These are phyloP conservation scores for Synergus laeviventris DNA, from an alignment of 2,888 invertebrate species.

Conservation along the genomic window DNA sequence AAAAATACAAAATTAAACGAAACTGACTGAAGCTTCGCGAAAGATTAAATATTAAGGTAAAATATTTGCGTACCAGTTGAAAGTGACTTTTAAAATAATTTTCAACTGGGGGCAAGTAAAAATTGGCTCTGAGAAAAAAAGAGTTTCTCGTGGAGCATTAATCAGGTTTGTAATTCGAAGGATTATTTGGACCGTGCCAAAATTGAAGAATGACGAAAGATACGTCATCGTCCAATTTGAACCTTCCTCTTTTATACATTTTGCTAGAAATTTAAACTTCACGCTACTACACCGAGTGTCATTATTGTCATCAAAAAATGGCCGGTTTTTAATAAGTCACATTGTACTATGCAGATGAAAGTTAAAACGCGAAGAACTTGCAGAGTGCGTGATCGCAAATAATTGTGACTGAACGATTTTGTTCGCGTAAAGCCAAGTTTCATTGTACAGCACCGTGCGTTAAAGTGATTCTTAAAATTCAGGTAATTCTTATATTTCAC, in stretches of 20 bases:
- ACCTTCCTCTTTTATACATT: conserved; percentile 31
- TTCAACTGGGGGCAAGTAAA: neutral
- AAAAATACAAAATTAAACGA: conserved; percentile 24
- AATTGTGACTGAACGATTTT: conserved; percentile 31
- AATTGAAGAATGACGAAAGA: conserved; percentile 23
- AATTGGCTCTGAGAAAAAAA: neutral
- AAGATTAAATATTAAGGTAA: conserved; percentile 7
- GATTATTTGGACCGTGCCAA: conserved; percentile 36
- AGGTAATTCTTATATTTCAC: conserved; percentile 16
- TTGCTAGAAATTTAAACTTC: conserved; percentile 13
- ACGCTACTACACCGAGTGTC: neutral
- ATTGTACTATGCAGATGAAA: conserved; percentile 21
- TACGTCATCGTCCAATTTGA: conserved; percentile 16
- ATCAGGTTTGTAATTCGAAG: conserved; percentile 29
- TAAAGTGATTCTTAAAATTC: conserved; percentile 33
- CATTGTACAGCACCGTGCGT: conserved; percentile 30
- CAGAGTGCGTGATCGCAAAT: conserved; percentile 36
- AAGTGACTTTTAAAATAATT: conserved; percentile 4
- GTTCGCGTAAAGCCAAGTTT: conserved; percentile 23
- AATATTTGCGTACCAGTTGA: neutral
- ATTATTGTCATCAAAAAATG: conserved; percentile 31
- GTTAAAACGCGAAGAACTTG: conserved; percentile 9
- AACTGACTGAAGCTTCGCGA: neutral
- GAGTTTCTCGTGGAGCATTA: conserved; percentile 16
- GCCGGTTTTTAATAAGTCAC: conserved; percentile 38